Evolutionary conservation across 2,797 vertebrate species (phyloP).

Genomic region (Pyrocephalus nanus): DNA sequence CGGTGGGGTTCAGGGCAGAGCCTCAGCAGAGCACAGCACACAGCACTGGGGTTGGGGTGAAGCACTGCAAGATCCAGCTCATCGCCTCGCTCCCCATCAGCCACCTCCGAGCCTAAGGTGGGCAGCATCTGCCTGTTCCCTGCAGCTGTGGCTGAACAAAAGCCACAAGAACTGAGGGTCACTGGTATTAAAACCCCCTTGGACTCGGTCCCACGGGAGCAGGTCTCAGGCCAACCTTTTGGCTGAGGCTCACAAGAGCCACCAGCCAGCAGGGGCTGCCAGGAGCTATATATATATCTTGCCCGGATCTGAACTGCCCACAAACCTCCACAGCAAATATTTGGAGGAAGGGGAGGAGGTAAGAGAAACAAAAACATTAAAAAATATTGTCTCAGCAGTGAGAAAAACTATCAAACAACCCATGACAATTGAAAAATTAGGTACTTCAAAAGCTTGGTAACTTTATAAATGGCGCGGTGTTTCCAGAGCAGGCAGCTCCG

Average conservation of each 20-base stretch:
- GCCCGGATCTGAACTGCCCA: neutral
- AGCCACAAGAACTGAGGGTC: neutral
- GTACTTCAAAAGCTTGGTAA: neutral
- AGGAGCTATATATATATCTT: neutral
- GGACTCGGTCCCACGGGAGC: neutral
- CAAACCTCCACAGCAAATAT: neutral
- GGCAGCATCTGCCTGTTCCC: neutral
- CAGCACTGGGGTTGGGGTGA: accelerated
- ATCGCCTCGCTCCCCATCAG: accelerated
- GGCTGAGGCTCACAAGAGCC: neutral
- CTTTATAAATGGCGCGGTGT: neutral
- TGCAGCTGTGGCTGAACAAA: neutral
- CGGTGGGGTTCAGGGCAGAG: neutral
- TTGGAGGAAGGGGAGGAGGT: neutral
- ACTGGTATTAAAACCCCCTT: neutral
- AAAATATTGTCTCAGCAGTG: neutral
- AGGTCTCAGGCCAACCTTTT: neutral
- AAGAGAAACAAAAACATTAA: neutral
- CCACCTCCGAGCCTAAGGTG: neutral
- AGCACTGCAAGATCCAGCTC: neutral
- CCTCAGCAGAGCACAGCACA: neutral
- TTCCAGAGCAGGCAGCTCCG: neutral
- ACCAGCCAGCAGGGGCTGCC: neutral
- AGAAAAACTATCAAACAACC: neutral
- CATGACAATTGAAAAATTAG: neutral